Evolutionary conservation across 2,888 invertebrate genomes (phyloP).

Genomic region (Tethea ocularis): DNA sequence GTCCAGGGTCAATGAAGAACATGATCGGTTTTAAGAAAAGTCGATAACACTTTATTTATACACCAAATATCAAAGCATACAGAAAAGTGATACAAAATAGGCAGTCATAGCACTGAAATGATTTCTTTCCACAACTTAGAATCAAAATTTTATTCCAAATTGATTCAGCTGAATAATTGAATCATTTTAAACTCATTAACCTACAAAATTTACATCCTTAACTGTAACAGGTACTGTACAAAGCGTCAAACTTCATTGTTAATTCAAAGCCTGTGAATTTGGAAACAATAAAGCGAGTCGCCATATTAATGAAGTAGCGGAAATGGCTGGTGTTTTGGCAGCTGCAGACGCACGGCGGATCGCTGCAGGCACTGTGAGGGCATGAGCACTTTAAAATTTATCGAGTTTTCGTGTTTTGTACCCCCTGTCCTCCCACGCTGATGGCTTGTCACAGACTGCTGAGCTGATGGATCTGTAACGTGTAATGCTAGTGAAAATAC

Average conservation of each 20-base stretch:
- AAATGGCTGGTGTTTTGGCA: slow-evolving; percentile 41
- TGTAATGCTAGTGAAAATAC: slow-evolving; percentile 25
- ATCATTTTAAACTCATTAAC: too few species aligned
- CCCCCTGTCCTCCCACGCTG: slow-evolving; percentile 24
- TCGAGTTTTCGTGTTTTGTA: slow-evolving; percentile 72
- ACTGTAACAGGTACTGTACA: too few species aligned
- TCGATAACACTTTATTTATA: too few species aligned
- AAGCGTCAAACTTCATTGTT: not conserved
- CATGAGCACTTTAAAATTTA: slow-evolving; percentile 75
- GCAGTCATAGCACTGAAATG: too few species aligned
- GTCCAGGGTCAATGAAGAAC: too few species aligned
- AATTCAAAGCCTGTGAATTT: slow-evolving; percentile 16
- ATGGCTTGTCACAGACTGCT: slow-evolving; percentile 33
- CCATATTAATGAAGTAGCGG: slow-evolving; percentile 27
- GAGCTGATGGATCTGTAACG: slow-evolving; percentile 20
- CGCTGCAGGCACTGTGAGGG: slow-evolving; percentile 59
- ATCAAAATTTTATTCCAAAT: too few species aligned
- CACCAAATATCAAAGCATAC: too few species aligned
- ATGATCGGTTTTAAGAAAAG: too few species aligned
- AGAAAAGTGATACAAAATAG: too few species aligned
- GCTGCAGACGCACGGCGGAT: slow-evolving; percentile 48
- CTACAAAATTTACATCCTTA: too few species aligned
- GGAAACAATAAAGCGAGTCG: slow-evolving; percentile 23
- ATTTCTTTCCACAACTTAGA: too few species aligned
- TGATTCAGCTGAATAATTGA: too few species aligned